A percentile compares a stretch with the other conserved stretches of the same genome.
Conservation (phyloP, 2,888 invertebrate species). For the Dryobotodes eremita region DNA sequence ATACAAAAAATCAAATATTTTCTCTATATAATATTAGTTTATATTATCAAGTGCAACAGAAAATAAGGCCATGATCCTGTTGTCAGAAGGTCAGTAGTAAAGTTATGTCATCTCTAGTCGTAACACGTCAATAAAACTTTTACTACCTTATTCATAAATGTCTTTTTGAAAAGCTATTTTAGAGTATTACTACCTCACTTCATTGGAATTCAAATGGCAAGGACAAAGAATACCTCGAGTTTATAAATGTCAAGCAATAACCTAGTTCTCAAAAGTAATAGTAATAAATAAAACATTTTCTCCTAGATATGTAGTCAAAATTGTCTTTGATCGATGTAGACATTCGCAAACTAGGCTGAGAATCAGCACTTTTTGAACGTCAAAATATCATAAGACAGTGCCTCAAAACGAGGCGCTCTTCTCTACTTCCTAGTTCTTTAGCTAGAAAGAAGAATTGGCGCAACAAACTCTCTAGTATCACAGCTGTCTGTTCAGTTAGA, state of each 20-base stretch:
- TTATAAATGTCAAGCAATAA: background rate
- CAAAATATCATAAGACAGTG: background rate
- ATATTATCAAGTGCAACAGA: background rate
- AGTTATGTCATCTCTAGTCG: background rate
- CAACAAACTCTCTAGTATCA: background rate
- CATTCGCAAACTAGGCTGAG: background rate
- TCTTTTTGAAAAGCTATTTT: constrained; percentile 5
- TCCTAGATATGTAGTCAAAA: background rate
- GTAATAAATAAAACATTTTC: background rate
- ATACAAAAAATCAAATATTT: too few species aligned
- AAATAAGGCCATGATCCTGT: background rate
- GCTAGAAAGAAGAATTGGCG: background rate
- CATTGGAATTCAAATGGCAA: constrained; percentile 38
- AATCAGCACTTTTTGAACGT: background rate
- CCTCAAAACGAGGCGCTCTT: background rate
- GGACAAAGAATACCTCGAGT: constrained; percentile 13
- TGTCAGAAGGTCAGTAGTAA: background rate
- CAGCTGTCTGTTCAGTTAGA: background rate
- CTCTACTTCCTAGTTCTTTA: background rate
- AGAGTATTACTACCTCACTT: constrained; percentile 8
- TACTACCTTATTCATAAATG: constrained; percentile 3
- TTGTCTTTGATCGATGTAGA: background rate
- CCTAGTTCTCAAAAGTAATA: background rate
- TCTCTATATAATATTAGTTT: too few species aligned
- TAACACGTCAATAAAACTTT: constrained; percentile 3